A percentile compares a stretch with the other conserved stretches of the same genome.
phyloP scores from a whole-genome alignment of 2,113 vertebrate genomes.

The Hyperopisus bebe region DNA sequence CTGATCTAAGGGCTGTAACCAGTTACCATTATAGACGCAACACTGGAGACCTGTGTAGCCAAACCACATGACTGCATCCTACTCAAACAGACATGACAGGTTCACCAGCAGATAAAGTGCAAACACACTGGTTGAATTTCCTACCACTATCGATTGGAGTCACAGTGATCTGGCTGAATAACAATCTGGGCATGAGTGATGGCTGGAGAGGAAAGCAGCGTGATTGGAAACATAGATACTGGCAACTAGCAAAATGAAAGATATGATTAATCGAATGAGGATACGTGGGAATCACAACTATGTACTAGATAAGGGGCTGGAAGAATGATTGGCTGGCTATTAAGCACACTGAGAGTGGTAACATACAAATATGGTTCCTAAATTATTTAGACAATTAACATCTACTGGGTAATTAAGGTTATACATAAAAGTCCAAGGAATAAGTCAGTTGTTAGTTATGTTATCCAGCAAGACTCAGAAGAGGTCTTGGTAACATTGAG shows the following conservation, averaged over 20 bases:
- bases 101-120: not conserved
- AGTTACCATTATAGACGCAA: not conserved
- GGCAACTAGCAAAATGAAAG: not conserved
- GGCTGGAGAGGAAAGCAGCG: not conserved
- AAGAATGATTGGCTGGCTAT: not conserved
- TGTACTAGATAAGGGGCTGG: not conserved
- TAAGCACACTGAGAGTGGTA: not conserved
- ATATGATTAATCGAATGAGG: not conserved
- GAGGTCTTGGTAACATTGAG: not conserved
- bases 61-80: not conserved
- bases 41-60: not conserved
- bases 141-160: not conserved
- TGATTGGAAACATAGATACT: not conserved
- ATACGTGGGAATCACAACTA: not conserved
- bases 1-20: not conserved
- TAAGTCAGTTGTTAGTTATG: not conserved
- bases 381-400: not conserved
- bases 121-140: slow-evolving; percentile 5
- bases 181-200: not conserved
- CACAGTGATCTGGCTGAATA: not conserved
- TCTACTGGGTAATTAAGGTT: not conserved
- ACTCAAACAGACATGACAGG: not conserved
- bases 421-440: not conserved
- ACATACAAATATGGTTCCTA: not conserved
- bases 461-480: not conserved